These are phyloP conservation scores for Meteorus sp. DNA, from an alignment of 1,140 invertebrate species.

Conservation along the genomic window DNA sequence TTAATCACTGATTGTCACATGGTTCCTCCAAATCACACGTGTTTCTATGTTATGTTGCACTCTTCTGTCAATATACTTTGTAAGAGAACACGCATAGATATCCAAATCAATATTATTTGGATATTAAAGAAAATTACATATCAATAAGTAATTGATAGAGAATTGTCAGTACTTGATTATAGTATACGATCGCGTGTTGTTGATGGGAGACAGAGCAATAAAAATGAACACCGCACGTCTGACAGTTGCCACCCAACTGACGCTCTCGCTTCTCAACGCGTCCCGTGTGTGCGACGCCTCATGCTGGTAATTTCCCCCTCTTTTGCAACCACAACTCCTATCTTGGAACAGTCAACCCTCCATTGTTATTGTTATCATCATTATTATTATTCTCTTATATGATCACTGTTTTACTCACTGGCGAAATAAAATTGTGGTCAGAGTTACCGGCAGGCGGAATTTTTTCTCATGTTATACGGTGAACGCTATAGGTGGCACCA, in stretches of 20 bases:
- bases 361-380: constrained; percentile 8
- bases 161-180: too few species aligned
- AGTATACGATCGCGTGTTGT: neutral
- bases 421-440: too few species aligned
- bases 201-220: neutral
- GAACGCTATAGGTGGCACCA: neutral
- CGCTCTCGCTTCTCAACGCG: constrained; percentile 16
- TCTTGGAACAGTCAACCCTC: constrained; percentile 3
- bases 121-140: neutral
- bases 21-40: too few species aligned
- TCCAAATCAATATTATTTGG: neutral
- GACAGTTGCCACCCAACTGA: constrained; percentile 32
- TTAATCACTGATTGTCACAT: constrained; percentile 12
- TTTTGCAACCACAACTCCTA: neutral
- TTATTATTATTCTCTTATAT: too few species aligned
- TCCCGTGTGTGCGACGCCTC: constrained; percentile 11
- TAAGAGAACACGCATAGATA: neutral
- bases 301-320: neutral
- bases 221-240: constrained; percentile 15
- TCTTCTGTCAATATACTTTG: too few species aligned
- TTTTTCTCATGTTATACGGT: too few species aligned
- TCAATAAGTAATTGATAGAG: constrained; percentile 1
- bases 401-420: too few species aligned
- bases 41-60: too few species aligned
- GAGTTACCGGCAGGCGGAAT: too few species aligned